phyloP scores from a whole-genome alignment of 2,113 vertebrate genomes.

The Cepphus grylle region DNA sequence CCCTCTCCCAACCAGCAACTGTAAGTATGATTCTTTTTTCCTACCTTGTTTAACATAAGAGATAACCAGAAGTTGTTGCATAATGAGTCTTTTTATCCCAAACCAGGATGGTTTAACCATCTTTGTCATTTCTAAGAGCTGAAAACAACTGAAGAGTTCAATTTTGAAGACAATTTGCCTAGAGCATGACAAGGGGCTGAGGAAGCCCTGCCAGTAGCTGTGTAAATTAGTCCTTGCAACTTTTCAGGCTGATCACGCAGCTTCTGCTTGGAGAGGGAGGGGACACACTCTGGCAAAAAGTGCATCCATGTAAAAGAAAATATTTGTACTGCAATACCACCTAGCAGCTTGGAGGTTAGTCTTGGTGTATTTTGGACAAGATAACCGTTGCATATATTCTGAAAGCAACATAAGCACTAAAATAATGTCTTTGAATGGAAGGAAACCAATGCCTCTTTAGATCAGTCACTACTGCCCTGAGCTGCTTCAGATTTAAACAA shows the following conservation, averaged over 20 bases:
- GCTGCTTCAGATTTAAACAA: not conserved
- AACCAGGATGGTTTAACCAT: not conserved
- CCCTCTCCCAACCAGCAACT: not conserved
- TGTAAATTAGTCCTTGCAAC: not conserved
- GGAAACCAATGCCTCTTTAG: not conserved
- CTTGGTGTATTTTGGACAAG: not conserved
- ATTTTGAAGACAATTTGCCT: not conserved
- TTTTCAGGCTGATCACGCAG: not conserved
- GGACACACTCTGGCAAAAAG: not conserved
- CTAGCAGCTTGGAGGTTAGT: not conserved
- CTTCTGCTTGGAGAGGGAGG: not conserved
- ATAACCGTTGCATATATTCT: not conserved
- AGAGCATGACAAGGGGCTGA: not conserved
- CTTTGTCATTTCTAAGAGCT: not conserved
- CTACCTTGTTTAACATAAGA: not conserved
- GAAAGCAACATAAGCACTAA: not conserved
- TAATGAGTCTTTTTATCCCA: not conserved
- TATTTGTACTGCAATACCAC: not conserved
- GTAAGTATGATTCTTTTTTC: not conserved
- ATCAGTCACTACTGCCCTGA: not conserved
- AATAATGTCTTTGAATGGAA: not conserved
- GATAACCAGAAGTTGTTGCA: not conserved
- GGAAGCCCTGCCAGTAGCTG: not conserved
- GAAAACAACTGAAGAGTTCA: not conserved
- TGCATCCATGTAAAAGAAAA: not conserved